Base-by-base conservation (phyloP, 2,888 invertebrate species). In the Eupithecia subfuscata region DNA sequence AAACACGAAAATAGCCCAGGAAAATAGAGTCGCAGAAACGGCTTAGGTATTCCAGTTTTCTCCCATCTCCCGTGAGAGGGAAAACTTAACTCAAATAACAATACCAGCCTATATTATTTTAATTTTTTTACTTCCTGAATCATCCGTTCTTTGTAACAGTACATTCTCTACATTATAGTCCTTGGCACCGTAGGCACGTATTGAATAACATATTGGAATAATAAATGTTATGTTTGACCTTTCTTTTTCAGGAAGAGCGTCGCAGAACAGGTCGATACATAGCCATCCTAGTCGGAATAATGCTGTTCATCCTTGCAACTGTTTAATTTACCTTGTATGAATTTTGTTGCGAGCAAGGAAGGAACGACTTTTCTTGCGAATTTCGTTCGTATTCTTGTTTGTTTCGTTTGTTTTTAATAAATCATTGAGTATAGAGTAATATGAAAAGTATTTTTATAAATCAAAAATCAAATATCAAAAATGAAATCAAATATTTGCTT, bases 251-350 rank as follows among this genome's bases (percentile, higher is more conserved):
- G 97, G 97, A 97, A 89, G 97, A 97, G 86, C 95, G 97, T 16
- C 96, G 96, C 56, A 96, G 96, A 69, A 97, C 97, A 4, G 97
- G 97, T 64, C 96, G 97, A 65, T 96, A 97, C 87, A 95, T 97
- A 70, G 97, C 97, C 37, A 96, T 96, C 43, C 95, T 97, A 69
- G 96, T 97, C 52, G 97, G 97, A 6, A 96, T 97, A 73, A 95
- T 96, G 52, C 90, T 97, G 75, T 95, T 96, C 78, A 92, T 96
- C 64, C 88, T 97, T 71, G 97, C 96, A 18, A n/a, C n/a, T n/a
- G n/a, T n/a, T n/a, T n/a, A n/a, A n/a, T n/a, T n/a, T n/a, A n/a
- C n/a, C n/a, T n/a, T n/a, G n/a, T n/a, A n/a, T n/a, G n/a, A n/a
- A n/a, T n/a, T n/a, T n/a, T n/a, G n/a, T n/a, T n/a, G n/a, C n/a